phyloP scores from a whole-genome alignment of 2,888 invertebrate genomes.

The Ennomos fuscantarius region DNA sequence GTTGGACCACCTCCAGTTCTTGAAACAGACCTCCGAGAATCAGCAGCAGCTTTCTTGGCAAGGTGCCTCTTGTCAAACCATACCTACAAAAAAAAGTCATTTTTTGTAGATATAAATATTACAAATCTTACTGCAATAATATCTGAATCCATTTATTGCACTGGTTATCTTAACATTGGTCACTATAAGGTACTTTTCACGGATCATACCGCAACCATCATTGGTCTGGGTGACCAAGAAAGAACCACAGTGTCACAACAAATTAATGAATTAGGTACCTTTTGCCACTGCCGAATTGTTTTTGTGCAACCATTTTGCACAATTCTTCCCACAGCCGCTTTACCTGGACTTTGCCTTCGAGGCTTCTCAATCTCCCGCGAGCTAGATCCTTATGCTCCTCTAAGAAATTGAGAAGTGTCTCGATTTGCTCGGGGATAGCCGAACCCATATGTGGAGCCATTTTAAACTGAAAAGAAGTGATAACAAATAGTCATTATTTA shows the following conservation, averaged over 20 bases:
- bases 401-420: constrained; percentile 6
- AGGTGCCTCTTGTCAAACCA: background rate
- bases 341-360: background rate
- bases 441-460: too few species aligned
- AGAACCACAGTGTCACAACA: too few species aligned
- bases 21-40: constrained; percentile 1
- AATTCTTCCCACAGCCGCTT: constrained; percentile 3
- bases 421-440: background rate
- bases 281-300: background rate
- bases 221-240: too few species aligned
- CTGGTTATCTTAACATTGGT: too few species aligned
- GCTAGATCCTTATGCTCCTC: constrained; percentile 7
- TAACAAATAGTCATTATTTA: too few species aligned
- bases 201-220: too few species aligned
- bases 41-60: background rate
- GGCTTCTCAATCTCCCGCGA: constrained; percentile 5
- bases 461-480: too few species aligned
- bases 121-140: background rate
- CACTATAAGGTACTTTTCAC: too few species aligned
- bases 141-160: too few species aligned
- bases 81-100: too few species aligned
- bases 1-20: constrained; percentile 3
- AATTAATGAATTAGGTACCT: too few species aligned
- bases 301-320: background rate
- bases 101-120: background rate